Percentiles rank a stretch among this genome's conserved stretches.
Conservation (phyloP, 2,888 invertebrate species). For the Trachelus troglodyta region DNA sequence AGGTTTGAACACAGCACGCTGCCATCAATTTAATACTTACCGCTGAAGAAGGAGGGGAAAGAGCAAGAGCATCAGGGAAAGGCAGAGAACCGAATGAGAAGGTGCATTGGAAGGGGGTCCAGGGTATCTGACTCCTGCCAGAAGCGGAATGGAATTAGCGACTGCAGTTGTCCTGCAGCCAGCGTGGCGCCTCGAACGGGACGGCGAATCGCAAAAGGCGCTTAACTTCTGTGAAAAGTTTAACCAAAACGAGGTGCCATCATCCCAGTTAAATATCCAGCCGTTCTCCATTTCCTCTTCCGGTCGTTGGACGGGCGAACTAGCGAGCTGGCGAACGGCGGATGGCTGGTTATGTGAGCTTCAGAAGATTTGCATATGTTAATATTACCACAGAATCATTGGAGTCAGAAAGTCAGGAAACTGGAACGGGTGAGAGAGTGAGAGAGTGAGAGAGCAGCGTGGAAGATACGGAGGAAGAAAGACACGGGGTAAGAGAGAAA, state of each 20-base stretch:
- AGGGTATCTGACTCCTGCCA: no score
- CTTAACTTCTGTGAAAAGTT: slow-evolving; percentile 53
- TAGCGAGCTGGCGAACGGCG: no score
- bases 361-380: slow-evolving; percentile 21
- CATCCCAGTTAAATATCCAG: slow-evolving; percentile 52
- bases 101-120: no score
- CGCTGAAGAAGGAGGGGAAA: background rate
- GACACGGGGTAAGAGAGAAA: slow-evolving; percentile 12
- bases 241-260: slow-evolving; percentile 51
- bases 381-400: slow-evolving; percentile 23
- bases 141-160: no score
- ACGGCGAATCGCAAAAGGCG: slow-evolving; percentile 35
- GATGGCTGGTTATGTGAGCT: background rate
- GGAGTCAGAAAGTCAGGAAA: slow-evolving; percentile 10
- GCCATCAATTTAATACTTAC: background rate
- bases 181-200: slow-evolving; percentile 16
- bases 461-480: slow-evolving; percentile 19
- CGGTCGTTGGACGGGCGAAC: slow-evolving; percentile 9
- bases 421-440: slow-evolving; percentile 8
- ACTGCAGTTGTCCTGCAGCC: slow-evolving; percentile 22
- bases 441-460: slow-evolving; percentile 13
- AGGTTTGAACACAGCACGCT: background rate
- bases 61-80: background rate
- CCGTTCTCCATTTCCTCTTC: slow-evolving; percentile 30
- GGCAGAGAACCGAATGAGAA: background rate